These are phyloP conservation scores for Neodon shergylaensis DNA, from an alignment of 2,113 vertebrate species.

Conservation along the genomic window DNA sequence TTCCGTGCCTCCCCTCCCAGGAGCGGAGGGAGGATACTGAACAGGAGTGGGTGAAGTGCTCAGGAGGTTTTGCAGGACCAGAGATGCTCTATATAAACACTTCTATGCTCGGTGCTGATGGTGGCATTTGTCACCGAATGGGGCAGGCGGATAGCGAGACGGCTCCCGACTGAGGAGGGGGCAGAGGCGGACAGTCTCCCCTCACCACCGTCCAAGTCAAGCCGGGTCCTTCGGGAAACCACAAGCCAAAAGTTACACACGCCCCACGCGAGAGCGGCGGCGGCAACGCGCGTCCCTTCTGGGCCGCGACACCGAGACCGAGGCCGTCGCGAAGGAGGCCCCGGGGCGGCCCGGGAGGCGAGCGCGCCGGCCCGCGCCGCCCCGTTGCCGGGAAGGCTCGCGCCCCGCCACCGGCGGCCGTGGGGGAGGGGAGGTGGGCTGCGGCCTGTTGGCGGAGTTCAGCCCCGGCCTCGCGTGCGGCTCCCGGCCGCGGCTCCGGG, in stretches of 20 bases:
- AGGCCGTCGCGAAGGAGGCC: no score
- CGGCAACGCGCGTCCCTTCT: neutral
- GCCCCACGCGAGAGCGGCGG: neutral
- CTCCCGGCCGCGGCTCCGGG: slow-evolving; percentile 43
- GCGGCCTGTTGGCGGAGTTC: slow-evolving; percentile 38
- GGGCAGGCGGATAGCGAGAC: neutral
- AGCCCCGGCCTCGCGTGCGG: slow-evolving; percentile 42
- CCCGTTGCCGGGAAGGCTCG: slow-evolving; percentile 64
- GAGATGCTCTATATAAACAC: neutral
- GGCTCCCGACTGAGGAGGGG: neutral
- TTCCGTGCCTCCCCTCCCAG: neutral
- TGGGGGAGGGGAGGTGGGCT: slow-evolving; percentile 9
- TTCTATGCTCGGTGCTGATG: neutral
- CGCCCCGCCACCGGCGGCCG: slow-evolving; percentile 49
- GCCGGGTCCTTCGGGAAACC: neutral
- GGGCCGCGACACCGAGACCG: neutral
- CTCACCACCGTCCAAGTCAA: neutral
- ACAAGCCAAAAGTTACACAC: slow-evolving; percentile 71
- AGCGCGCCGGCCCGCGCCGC: slow-evolving; percentile 39
- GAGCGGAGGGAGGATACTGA: neutral
- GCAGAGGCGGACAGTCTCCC: neutral
- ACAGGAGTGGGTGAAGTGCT: slow-evolving; percentile 6
- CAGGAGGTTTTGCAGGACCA: neutral
- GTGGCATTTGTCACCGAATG: slow-evolving; percentile 74
- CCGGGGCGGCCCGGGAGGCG: neutral